Base-by-base conservation (phyloP, 2,113 vertebrate species). In the Catharus fuscescens region DNA sequence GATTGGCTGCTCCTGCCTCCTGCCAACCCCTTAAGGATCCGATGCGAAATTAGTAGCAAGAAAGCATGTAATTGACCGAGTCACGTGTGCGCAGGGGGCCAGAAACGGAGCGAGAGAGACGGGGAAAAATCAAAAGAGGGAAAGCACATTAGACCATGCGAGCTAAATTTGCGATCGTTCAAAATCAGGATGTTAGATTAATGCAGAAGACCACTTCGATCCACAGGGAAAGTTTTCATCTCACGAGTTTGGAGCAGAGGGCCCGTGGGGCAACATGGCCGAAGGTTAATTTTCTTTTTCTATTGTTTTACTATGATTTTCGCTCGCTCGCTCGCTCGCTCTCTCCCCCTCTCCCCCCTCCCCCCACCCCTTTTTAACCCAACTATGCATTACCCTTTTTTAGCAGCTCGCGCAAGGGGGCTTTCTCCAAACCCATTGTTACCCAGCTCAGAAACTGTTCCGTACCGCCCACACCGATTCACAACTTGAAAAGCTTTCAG, bases 251-350 rank as follows among this genome's bases (percentile, higher is more conserved):
- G 98, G 98, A 98, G 98, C 98, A 97, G 98, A 99, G 98, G 98
- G 98, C 99, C 98, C 97, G 98, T 98, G 98, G 98, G 99, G 98
- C 99, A 99, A 99, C 99, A 99, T 99, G 99, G 99, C 99, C 99
- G 99, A 99, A 99, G 99, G 99, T 99, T 98, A 99, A 98, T 98
- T 98, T 98, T 98, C 94, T 98, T 97, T 92, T 97, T 98, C 97
- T 97, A 93, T 98, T 97, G 97, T 97, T 97, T 97, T 97, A 95
- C 97, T 97, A 74, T 94, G 97, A 95, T 97, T 96, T 98, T 97
- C 97, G 97, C 89, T 96, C 89, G 85, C 73, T 80, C 81, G 28
- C 78, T 83, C 81, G 28, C 78, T 83, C 86, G 23, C 71, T 65
- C 54, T n/a, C 88, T 38, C 61, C 18, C 80, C 17, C 42, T 8